Evolutionary conservation across 2,113 vertebrate species (phyloP).

Genomic region (Myodes glareolus): DNA sequence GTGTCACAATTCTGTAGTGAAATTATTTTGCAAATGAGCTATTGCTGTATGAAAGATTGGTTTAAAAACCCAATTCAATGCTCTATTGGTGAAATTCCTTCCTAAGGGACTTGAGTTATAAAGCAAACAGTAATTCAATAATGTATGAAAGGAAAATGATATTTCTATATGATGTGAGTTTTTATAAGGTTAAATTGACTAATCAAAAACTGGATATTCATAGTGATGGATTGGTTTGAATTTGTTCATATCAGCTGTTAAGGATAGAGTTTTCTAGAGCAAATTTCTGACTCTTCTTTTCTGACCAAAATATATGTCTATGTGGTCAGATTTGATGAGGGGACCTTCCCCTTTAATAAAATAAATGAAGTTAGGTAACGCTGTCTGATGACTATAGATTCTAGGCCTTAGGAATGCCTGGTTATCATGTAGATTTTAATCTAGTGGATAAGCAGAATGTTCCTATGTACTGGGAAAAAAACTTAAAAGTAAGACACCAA

Average conservation of each 20-base stretch:
- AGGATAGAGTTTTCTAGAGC: neutral
- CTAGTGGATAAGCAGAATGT: neutral
- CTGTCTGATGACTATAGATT: neutral
- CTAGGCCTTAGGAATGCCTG: neutral
- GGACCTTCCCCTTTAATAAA: neutral
- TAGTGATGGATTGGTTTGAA: neutral
- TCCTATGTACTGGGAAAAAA: neutral
- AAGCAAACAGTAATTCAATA: constrained; percentile 69
- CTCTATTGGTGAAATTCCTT: constrained; percentile 77
- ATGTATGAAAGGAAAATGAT: neutral
- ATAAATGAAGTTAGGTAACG: neutral
- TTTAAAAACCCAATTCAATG: constrained; percentile 81
- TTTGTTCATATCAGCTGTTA: constrained; percentile 1
- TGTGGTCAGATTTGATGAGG: neutral
- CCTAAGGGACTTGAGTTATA: constrained; percentile 44
- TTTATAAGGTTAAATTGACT: neutral
- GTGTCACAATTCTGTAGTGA: constrained; percentile 73
- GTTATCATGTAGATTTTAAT: neutral
- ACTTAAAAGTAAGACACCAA: neutral
- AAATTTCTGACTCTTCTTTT: neutral
- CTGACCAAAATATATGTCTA: neutral
- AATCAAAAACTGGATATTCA: constrained; percentile 23
- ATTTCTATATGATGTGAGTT: neutral
- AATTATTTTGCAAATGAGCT: constrained; percentile 85
- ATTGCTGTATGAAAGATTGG: constrained; percentile 73